Conservation (phyloP, 1,140 invertebrate species). For the Brachionus plicatilis region DNA sequence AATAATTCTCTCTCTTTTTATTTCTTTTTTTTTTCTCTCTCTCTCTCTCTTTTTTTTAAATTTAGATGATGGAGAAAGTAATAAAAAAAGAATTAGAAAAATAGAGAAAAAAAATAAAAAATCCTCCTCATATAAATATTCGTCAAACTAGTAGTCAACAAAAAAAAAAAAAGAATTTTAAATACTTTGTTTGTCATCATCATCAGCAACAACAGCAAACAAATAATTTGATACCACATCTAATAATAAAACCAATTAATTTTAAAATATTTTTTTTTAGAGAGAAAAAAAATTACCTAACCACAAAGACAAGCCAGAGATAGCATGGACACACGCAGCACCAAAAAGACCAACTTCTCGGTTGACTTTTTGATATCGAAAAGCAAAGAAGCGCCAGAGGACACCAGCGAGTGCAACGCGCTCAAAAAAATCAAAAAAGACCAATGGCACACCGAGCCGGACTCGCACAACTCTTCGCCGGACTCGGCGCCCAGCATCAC, state of each 20-base stretch:
- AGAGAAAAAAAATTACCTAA: too few species aligned
- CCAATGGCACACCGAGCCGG: not conserved
- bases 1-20: not conserved
- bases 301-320: too few species aligned
- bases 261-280: not conserved
- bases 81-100: conserved; percentile 33
- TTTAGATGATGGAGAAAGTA: conserved; percentile 1
- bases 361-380: conserved; percentile 10
- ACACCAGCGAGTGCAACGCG: too few species aligned
- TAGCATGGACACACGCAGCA: not conserved
- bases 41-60: not conserved
- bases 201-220: too few species aligned
- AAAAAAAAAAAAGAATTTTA: not conserved
- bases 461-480: not conserved
- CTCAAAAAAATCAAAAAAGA: not conserved
- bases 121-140: not conserved
- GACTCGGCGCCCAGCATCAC: not conserved
- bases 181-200: not conserved
- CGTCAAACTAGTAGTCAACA: not conserved
- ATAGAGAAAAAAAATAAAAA: not conserved
- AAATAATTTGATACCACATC: not conserved
- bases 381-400: not conserved
- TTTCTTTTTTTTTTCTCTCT: not conserved
- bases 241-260: not conserved
- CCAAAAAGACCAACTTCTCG: not conserved